Conservation (phyloP, 2,797 vertebrate genomes). For the Falco rusticolus region DNA sequence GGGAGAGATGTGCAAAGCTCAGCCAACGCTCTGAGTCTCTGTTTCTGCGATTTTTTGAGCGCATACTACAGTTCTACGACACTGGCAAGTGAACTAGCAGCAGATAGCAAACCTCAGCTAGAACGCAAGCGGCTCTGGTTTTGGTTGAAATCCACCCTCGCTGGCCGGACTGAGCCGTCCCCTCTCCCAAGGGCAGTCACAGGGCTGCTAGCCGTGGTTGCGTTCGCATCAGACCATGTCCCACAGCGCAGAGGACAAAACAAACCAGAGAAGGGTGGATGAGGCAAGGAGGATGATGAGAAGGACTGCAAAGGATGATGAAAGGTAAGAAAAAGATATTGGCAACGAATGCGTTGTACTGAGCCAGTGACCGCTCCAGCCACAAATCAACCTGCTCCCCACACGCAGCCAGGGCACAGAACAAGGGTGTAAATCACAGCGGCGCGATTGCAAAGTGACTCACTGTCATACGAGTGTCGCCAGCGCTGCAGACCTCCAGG, state of each 20-base stretch:
- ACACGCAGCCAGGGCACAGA: neutral
- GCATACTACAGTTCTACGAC: neutral
- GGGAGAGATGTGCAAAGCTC: neutral
- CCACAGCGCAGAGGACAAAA: neutral
- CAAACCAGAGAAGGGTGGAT: neutral
- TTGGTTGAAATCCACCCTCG: neutral
- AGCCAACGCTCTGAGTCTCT: fast-evolving
- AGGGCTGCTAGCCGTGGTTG: neutral
- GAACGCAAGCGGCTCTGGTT: neutral
- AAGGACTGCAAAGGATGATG: neutral
- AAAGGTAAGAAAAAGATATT: neutral
- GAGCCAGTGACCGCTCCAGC: fast-evolving
- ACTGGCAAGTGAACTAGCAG: neutral
- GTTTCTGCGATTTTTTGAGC: neutral
- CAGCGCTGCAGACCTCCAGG: neutral
- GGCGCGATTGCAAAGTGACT: neutral
- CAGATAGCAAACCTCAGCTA: neutral
- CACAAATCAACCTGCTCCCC: neutral
- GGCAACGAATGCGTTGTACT: neutral
- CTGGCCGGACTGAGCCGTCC: neutral
- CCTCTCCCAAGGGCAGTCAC: neutral
- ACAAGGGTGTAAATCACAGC: neutral
- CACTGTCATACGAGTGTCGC: fast-evolving
- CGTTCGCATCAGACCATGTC: neutral
- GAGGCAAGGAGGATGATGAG: neutral